Percentiles rank a stretch among this genome's conserved stretches.
phyloP scores from a whole-genome alignment of 2,113 vertebrate species.

The Ramphastos sulfuratus region DNA sequence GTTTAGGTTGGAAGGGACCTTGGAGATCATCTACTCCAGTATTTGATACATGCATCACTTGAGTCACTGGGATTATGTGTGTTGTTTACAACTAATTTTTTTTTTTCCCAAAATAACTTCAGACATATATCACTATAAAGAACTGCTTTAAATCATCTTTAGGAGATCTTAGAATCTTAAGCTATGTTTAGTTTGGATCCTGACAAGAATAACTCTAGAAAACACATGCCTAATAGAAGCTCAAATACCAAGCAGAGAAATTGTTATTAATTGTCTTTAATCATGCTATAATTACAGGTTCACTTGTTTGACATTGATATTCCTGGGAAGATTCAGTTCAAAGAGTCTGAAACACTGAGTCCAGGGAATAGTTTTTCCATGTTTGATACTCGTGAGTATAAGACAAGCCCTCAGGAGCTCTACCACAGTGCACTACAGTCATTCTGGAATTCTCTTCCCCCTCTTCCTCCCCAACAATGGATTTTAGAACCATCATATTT shows the following conservation, averaged over 20 bases:
- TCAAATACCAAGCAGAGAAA: not conserved
- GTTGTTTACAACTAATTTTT: not conserved
- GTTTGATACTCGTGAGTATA: constrained; percentile 91
- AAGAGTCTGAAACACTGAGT: constrained; percentile 92
- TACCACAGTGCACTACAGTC: not conserved
- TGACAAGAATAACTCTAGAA: not conserved
- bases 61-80: not conserved
- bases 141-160: not conserved
- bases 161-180: not conserved
- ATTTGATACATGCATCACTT: not conserved
- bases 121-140: not conserved
- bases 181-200: not conserved
- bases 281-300: constrained; percentile 78
- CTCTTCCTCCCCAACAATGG: not conserved
- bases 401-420: not conserved
- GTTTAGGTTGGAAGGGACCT: no score
- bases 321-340: constrained; percentile 94
- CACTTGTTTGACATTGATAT: constrained; percentile 96
- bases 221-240: not conserved
- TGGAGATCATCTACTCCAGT: no score
- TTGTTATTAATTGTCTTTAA: not conserved
- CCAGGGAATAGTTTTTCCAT: constrained; percentile 86
- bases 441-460: not conserved
- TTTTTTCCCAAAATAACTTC: not conserved
- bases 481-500: not conserved